phyloP scores from a whole-genome alignment of 2,888 invertebrate species.

The Nysson spinosus region DNA sequence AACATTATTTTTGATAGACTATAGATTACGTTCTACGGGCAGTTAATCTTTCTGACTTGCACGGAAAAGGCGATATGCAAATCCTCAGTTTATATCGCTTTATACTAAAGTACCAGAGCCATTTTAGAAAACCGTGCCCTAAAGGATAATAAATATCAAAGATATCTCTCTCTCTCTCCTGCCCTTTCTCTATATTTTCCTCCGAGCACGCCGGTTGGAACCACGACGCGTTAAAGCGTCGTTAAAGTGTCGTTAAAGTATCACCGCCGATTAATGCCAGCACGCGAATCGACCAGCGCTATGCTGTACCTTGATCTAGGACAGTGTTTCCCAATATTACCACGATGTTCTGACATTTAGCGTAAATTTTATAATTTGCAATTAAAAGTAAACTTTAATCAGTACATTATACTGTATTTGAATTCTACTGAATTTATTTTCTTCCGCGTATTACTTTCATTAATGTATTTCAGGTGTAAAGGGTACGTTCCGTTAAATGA shows the following conservation, averaged over 20 bases:
- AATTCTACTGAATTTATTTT: too few relatives aligned
- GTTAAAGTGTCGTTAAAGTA: slow-evolving; percentile 63
- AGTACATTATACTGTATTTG: too few relatives aligned
- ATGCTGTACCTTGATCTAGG: slow-evolving; percentile 7
- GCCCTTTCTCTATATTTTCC: not conserved
- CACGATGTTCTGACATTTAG: not conserved
- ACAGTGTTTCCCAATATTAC: slow-evolving; percentile 10
- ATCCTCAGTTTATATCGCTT: slow-evolving; percentile 5
- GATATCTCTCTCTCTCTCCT: not conserved
- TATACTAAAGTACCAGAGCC: not conserved
- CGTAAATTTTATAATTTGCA: too few relatives aligned
- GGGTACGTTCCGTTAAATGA: too few relatives aligned
- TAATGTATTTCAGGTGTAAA: too few relatives aligned
- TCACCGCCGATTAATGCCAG: slow-evolving; percentile 57
- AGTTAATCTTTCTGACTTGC: slow-evolving; percentile 1
- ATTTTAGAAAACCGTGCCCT: slow-evolving; percentile 18
- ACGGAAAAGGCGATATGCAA: slow-evolving; percentile 20
- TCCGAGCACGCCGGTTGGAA: slow-evolving; percentile 36
- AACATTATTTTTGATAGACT: too few relatives aligned
- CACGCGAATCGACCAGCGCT: slow-evolving; percentile 48
- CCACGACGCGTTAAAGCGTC: slow-evolving; percentile 59
- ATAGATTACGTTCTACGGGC: too few relatives aligned
- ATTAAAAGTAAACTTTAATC: too few relatives aligned
- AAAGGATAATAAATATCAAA: slow-evolving; percentile 36
- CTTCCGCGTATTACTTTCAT: too few relatives aligned